These are phyloP conservation scores for Ectemnius cavifrons DNA, from an alignment of 2,888 invertebrate species.

Conservation along the genomic window DNA sequence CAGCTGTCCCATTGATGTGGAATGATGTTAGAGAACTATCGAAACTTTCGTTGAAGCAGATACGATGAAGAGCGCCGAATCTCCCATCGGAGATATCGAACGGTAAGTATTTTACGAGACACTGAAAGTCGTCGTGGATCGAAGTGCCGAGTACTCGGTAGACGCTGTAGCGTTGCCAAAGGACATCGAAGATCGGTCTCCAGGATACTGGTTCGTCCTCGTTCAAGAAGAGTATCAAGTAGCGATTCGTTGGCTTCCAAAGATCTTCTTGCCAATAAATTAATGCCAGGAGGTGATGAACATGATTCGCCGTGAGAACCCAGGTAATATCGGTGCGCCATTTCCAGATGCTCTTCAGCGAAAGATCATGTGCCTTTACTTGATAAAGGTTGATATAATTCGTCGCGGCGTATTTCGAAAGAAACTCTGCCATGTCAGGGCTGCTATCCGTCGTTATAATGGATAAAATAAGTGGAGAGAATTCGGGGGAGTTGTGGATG, in stretches of 20 bases:
- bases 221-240: constrained; percentile 46
- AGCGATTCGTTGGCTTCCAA: constrained; percentile 53
- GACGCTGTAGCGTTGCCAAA: constrained; percentile 57
- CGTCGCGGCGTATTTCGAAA: constrained; percentile 29
- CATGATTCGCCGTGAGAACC: constrained; percentile 49
- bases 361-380: constrained; percentile 27
- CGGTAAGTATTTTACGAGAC: constrained; percentile 54
- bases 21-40: neutral
- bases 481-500: constrained; percentile 45
- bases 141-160: constrained; percentile 35
- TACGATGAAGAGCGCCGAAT: neutral
- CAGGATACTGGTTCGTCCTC: neutral
- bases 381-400: constrained; percentile 41
- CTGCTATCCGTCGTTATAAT: constrained; percentile 38
- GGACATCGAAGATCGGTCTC: constrained; percentile 31
- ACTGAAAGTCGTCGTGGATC: constrained; percentile 51
- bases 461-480: constrained; percentile 47
- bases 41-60: neutral
- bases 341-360: constrained; percentile 13
- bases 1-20: neutral
- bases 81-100: constrained; percentile 27
- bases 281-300: constrained; percentile 28
- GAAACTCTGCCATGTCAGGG: constrained; percentile 25
- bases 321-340: constrained; percentile 46
- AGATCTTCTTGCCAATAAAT: constrained; percentile 33